Evolutionary conservation across 2,888 invertebrate species (phyloP), one percentile per base, ranked within the genome.

Genomic region (Parasteatoda lunata): DNA sequence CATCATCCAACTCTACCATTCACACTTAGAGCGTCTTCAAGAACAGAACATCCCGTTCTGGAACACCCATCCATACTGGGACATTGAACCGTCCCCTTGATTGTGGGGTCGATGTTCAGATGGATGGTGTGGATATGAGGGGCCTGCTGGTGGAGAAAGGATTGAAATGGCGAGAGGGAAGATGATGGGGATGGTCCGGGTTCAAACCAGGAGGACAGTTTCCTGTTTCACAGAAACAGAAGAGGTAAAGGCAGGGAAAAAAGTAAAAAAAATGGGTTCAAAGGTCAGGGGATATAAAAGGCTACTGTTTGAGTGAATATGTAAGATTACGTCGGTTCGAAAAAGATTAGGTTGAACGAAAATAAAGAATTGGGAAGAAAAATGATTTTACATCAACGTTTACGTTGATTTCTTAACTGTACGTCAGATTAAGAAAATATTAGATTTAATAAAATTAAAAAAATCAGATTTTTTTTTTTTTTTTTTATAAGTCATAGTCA

Each of bases 161-260:
- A 51, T 54, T 59, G 73, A 83, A 47, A 83, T 83, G 71, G 51
- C 83, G 83, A 64, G 83, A 83, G 83, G 83, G 83, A 83, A 70
- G 70, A 49, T n/a, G 59, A 11, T 45, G 51, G 83, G 83, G 81
- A 68, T 48, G 59, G 8, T 49, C 48, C n/a, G 76, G 47, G 68
- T n/a, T 15, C 45, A 13, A 8, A 75, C 64, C 73, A 11, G 59
- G 59, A 54, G 47, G 15, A 30, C 59, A 15, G 77, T 78, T 78
- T 78, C 77, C 77, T 69, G 70, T 78, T 78, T 78, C 77, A 54
- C 77, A 70, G 48, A 52, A 54, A 30, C 48, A 54, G 52, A 48
- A 72, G 73, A 52, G 73, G 73, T 30, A 30, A 49, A n/a, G 65
- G 51, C 49, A 59, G 77, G 45, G 49, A 65, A 51, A 64, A 64